A percentile compares a stretch with the other conserved stretches of the same genome.
phyloP scores from a whole-genome alignment of 2,113 vertebrate species.

The Macrotis lagotis region DNA sequence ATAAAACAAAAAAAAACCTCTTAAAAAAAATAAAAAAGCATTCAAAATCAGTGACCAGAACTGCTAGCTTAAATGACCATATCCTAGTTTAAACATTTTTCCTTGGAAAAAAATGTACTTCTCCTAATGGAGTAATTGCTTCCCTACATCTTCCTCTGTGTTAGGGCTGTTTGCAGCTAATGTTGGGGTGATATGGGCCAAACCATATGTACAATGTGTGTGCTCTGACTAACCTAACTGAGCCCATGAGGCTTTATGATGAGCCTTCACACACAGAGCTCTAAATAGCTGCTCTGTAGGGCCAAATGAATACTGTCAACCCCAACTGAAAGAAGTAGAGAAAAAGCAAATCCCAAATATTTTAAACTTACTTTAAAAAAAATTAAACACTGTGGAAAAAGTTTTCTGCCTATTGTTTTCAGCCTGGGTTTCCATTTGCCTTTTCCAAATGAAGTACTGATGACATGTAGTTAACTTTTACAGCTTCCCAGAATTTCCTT shows the following conservation, averaged over 20 bases:
- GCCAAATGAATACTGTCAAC: not conserved
- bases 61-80: slow-evolving; percentile 73
- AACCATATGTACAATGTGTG: slow-evolving; percentile 65
- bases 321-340: slow-evolving; percentile 28
- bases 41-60: slow-evolving; percentile 72
- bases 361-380: slow-evolving; percentile 8
- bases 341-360: slow-evolving; percentile 1
- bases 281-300: not conserved
- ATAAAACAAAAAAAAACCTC: slow-evolving; percentile 59
- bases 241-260: slow-evolving; percentile 42
- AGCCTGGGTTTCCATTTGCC: not conserved
- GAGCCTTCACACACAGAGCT: slow-evolving; percentile 62
- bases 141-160: slow-evolving; percentile 66
- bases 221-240: not conserved
- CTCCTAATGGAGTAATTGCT: slow-evolving; percentile 65
- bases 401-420: not conserved
- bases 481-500: not conserved
- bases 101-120: slow-evolving; percentile 38
- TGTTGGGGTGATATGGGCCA: slow-evolving; percentile 64
- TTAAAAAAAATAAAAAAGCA: slow-evolving; percentile 62
- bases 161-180: slow-evolving; percentile 27
- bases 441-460: not conserved
- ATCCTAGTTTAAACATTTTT: slow-evolving; percentile 52
- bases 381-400: not conserved
- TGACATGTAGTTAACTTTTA: not conserved